Percentiles rank a stretch among this genome's conserved stretches.
These are phyloP conservation scores for Leptobrachium leishanense DNA, from an alignment of 2,113 vertebrate genomes.

Conservation along the genomic window DNA sequence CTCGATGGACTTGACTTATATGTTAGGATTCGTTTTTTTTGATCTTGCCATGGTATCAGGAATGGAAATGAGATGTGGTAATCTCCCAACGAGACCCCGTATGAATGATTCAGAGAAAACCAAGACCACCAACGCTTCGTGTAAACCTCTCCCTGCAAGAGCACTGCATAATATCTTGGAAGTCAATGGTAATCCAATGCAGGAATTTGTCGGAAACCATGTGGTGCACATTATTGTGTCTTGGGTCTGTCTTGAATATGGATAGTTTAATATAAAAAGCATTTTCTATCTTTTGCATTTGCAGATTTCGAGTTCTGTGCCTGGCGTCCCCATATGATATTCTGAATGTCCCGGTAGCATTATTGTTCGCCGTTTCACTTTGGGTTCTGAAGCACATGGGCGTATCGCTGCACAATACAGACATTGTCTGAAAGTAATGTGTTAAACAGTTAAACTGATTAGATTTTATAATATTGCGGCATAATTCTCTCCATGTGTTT, in stretches of 20 bases:
- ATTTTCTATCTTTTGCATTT: neutral
- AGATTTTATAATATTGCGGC: conserved; percentile 21
- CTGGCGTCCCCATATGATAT: too few species aligned
- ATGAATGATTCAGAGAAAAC: neutral
- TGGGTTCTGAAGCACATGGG: neutral
- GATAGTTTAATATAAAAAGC: conserved; percentile 34
- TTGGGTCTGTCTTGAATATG: conserved; percentile 9
- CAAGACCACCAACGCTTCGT: conserved; percentile 26
- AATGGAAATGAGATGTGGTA: neutral
- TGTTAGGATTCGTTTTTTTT: too few species aligned
- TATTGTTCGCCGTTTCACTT: neutral
- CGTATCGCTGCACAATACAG: conserved; percentile 21
- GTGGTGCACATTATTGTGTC: conserved; percentile 24
- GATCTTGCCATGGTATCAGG: too few species aligned
- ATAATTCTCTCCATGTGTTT: conserved; percentile 35
- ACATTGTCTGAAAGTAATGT: neutral
- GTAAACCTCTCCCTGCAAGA: conserved; percentile 19
- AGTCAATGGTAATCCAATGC: conserved; percentile 19
- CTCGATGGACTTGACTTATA: too few species aligned
- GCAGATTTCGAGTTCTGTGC: neutral
- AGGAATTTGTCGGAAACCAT: conserved; percentile 15
- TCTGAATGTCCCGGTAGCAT: neutral
- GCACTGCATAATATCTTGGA: conserved; percentile 19
- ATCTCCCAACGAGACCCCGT: conserved; percentile 16
- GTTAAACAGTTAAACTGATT: neutral